These are phyloP conservation scores for Calosoma granatense DNA, from an alignment of 1,140 invertebrate species.

Conservation along the genomic window DNA sequence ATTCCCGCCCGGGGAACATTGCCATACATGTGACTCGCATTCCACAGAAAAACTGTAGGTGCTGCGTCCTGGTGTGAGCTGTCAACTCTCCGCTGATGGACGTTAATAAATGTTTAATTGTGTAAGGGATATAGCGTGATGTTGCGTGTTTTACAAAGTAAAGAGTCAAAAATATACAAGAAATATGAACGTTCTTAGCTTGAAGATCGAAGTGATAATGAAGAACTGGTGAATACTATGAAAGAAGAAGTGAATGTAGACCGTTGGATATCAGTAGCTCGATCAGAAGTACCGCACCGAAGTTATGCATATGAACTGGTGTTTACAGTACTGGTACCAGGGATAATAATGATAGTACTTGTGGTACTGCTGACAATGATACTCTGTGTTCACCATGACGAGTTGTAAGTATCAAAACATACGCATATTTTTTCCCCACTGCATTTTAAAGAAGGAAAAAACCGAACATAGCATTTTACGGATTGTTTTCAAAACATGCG, in stretches of 20 bases:
- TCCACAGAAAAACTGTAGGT: no score
- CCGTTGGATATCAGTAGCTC: constrained; percentile 46
- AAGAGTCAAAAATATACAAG: no score
- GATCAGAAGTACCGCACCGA: constrained; percentile 50
- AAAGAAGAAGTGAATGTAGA: constrained; percentile 28
- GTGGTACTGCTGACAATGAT: constrained; percentile 57
- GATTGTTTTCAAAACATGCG: no score
- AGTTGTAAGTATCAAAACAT: constrained; percentile 53
- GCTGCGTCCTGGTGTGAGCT: no score
- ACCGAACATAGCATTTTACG: no score
- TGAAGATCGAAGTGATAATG: constrained; percentile 32
- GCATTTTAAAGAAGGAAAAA: no score
- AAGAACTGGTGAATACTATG: constrained; percentile 19
- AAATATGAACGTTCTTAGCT: constrained; percentile 29
- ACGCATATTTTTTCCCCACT: constrained; percentile 12
- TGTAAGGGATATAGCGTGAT: no score
- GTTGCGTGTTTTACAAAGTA: no score
- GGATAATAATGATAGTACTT: constrained; percentile 54
- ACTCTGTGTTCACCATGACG: constrained; percentile 66
- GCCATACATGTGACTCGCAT: no score
- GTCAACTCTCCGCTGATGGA: no score
- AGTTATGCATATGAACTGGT: constrained; percentile 61
- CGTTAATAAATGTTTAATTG: no score
- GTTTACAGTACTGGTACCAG: constrained; percentile 59
- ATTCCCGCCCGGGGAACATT: no score